A percentile compares a stretch with the other conserved stretches of the same genome.
Evolutionary conservation across 2,797 vertebrate species (phyloP).

Genomic region (Coregonus suidteri): DNA sequence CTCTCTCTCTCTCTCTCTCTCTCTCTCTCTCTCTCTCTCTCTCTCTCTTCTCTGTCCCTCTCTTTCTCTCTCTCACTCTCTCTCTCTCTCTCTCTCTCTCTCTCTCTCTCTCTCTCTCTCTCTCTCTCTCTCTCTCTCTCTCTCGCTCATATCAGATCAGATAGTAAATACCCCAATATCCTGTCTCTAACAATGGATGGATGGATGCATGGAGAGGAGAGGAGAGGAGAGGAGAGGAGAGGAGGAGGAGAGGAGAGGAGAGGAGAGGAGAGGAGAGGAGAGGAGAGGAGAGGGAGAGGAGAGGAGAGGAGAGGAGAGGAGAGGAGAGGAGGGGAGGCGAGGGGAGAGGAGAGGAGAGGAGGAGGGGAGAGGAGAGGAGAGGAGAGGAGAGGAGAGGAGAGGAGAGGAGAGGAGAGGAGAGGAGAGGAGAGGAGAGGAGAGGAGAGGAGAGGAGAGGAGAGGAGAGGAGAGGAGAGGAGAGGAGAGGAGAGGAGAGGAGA

Average conservation of each 20-base stretch:
- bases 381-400: constrained; percentile 34
- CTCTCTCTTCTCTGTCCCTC: no score
- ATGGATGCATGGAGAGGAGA: constrained; percentile 39
- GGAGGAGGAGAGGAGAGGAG: neutral
- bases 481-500: constrained; percentile 30
- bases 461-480: constrained; percentile 47
- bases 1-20: constrained; percentile 27
- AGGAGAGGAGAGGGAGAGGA: neutral
- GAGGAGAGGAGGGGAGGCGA: neutral
- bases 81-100: neutral
- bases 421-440: neutral
- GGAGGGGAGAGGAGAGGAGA: constrained; percentile 52
- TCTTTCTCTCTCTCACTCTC: no score
- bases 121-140: constrained; percentile 42
- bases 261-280: neutral
- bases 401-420: constrained; percentile 1
- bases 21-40: neutral
- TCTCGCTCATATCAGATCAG: constrained; percentile 66
- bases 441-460: constrained; percentile 10
- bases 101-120: constrained; percentile 28
- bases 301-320: neutral
- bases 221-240: no score
- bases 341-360: constrained; percentile 33
- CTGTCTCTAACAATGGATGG: constrained; percentile 76
- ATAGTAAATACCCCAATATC: constrained; percentile 75